Conservation (phyloP, 2,888 invertebrate genomes). For the Pandemis heparana region DNA sequence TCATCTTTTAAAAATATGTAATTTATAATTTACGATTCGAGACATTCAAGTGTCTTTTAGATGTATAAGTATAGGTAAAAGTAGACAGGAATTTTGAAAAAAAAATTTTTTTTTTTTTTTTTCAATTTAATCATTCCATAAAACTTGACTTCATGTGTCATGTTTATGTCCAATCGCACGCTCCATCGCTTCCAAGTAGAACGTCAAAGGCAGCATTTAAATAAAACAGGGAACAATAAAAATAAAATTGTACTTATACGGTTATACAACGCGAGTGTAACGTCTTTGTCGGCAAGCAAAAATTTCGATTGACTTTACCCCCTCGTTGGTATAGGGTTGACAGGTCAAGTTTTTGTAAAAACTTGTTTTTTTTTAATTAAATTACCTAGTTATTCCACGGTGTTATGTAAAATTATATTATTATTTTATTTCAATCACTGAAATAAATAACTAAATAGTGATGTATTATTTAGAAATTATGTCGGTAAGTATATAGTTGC, state of each 20-base stretch:
- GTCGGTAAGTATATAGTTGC: no score
- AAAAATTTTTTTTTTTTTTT: neutral
- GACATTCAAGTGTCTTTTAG: no score
- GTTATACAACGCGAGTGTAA: constrained; percentile 26
- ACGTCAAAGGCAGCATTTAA: constrained; percentile 34
- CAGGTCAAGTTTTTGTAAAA: neutral
- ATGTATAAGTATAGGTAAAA: no score
- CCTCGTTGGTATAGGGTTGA: constrained; percentile 26
- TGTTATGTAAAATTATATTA: no score
- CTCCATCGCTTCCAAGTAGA: constrained; percentile 12
- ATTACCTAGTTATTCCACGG: no score
- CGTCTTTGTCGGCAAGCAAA: constrained; percentile 31
- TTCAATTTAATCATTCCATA: neutral
- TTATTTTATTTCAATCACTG: no score
- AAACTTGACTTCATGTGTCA: constrained; percentile 20
- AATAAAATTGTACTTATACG: constrained; percentile 29
- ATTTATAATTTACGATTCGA: neutral
- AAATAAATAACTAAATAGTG: no score
- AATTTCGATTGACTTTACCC: constrained; percentile 43
- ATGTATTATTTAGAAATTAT: no score
- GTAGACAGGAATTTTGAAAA: no score
- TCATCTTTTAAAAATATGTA: neutral
- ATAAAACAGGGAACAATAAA: constrained; percentile 38
- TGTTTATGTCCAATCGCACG: constrained; percentile 23
- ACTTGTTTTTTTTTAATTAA: neutral